Evolutionary conservation across 1,140 invertebrate species (phyloP), one percentile per base, ranked within the genome.

Genomic region (Cyclargus thomasi): DNA sequence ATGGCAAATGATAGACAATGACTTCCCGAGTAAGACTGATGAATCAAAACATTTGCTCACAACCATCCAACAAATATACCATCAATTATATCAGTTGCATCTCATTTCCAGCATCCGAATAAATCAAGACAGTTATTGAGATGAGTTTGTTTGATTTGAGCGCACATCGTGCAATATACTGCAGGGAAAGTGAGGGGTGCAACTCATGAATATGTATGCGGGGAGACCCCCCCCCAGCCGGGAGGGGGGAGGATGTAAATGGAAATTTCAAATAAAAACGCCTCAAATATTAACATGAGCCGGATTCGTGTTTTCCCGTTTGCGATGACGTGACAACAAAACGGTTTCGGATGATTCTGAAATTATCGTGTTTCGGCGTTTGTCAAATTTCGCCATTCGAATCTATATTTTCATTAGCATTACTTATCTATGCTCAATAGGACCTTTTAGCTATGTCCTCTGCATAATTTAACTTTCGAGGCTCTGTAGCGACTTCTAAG

Each of bases 231-330:
- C 22, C 62, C 29, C 35, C 16, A 69, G 69, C 39, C 67, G 75
- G 76, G 69, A 67, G 53, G 62, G 18, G 69, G 35, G 35, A 66
- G 72, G 67, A 79, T 89, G 85, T 89, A 89, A 89, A 89, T 87
- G 86, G 83, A 89, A 89, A 89, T 87, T 89, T 89, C 85, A 87
- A 89, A 89, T 87, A 89, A 89, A 89, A 89, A 89, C 86, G 85
- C 81, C 79, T 84, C 85, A 85, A 89, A 89, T 89, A 89, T 88
- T 82, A 88, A 88, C 86, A 87, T 86, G 85, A 86, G 79, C 85
- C 74, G 75, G 82, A 89, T 89, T 82, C 80, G 83, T 87, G 86
- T 86, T 81, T 82, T 82, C 80, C 78, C 75, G 77, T 70, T 75
- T 79, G 83, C 79, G 82, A 83, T 87, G 83, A 85, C 84, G 80